Evolutionary conservation across 2,113 vertebrate genomes (phyloP).

Genomic region (Pachypanchax playfairii): DNA sequence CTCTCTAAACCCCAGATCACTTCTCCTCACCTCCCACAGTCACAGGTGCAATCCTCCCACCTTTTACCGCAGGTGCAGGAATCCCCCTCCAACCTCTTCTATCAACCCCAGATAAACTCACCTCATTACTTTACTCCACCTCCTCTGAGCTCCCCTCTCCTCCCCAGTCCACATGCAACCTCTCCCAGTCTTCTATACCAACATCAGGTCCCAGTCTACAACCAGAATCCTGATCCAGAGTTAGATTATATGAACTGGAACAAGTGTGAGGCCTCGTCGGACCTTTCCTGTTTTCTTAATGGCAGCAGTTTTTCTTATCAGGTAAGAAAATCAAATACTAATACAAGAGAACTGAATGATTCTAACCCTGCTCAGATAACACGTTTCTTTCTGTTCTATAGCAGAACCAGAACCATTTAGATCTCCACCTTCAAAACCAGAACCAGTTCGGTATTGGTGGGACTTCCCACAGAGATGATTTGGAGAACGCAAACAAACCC

Average conservation of each 20-base stretch:
- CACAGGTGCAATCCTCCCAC: not conserved
- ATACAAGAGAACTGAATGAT: not conserved
- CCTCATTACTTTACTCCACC: not conserved
- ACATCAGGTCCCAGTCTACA: conserved; percentile 1
- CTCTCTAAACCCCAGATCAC: not conserved
- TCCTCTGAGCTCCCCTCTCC: not conserved
- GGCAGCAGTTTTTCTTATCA: conserved; percentile 12
- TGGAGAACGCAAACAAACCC: conserved; percentile 2
- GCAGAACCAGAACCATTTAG: conserved; percentile 17
- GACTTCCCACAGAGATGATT: not conserved
- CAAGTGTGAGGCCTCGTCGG: conserved; percentile 1
- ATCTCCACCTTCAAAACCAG: conserved; percentile 28
- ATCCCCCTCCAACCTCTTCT: not conserved
- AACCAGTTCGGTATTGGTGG: conserved; percentile 17
- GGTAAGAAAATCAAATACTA: conserved; percentile 14
- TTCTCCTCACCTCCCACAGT: conserved; percentile 6
- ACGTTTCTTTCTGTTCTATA: conserved; percentile 11
- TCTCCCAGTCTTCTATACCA: not conserved
- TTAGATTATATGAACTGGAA: conserved; percentile 14
- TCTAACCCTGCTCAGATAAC: too few relatives aligned
- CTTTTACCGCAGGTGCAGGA: not conserved
- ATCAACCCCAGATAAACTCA: not conserved
- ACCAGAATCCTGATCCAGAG: not conserved
- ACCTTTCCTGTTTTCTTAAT: conserved; percentile 7
- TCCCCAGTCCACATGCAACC: not conserved